Conservation (phyloP, 2,113 vertebrate species). For the Garra rufa region DNA sequence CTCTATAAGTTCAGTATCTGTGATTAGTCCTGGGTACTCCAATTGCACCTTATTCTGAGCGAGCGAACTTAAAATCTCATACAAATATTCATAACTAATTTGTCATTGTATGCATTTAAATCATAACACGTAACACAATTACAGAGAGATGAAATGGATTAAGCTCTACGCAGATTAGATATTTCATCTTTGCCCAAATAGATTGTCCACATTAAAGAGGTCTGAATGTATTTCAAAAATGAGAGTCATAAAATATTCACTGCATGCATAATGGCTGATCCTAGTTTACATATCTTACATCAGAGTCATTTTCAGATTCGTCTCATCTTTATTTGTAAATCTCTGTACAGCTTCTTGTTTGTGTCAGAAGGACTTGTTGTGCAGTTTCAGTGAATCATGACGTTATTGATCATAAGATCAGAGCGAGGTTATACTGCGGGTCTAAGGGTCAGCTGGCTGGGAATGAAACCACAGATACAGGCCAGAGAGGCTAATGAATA, state of each 20-base stretch:
- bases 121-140: constrained; percentile 26
- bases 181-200: not conserved
- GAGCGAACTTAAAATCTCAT: not conserved
- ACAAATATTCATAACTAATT: not conserved
- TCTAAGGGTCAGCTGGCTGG: not conserved
- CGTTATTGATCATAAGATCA: not conserved
- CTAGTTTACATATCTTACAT: not conserved
- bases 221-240: constrained; percentile 12
- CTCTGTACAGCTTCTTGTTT: constrained; percentile 1
- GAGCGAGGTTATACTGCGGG: not conserved
- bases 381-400: not conserved
- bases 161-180: not conserved
- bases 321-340: not conserved
- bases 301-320: not conserved
- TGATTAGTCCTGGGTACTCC: not conserved
- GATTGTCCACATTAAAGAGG: not conserved
- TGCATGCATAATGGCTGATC: not conserved
- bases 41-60: not conserved
- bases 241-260: constrained; percentile 21
- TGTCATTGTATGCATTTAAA: not conserved
- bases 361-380: constrained; percentile 31
- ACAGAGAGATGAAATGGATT: constrained; percentile 17
- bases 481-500: constrained; percentile 17
- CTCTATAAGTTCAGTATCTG: not conserved
- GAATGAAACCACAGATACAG: not conserved